A percentile compares a stretch with the other conserved stretches of the same genome.
Evolutionary conservation across 2,113 vertebrate species (phyloP).

Genomic region (Cyprinodon brontotheroides): DNA sequence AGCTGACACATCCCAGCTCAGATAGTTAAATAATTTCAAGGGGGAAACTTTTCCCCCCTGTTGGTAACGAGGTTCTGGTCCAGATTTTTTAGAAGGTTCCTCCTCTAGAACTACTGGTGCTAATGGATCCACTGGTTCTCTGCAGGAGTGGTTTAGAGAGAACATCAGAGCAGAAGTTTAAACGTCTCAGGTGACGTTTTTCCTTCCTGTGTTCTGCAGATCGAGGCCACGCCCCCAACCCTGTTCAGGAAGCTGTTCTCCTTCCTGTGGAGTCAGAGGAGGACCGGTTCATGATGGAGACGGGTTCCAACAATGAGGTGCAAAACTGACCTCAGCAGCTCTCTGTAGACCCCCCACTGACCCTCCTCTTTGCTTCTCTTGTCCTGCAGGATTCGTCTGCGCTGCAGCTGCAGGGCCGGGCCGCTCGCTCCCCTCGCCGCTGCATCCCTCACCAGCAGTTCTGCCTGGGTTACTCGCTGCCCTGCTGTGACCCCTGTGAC

Average conservation of each 20-base stretch:
- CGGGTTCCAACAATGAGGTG: slow-evolving; percentile 73
- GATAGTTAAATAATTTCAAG: no score
- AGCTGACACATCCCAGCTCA: slow-evolving; percentile 9
- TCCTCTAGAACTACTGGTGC: neutral
- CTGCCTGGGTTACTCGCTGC: slow-evolving; percentile 89
- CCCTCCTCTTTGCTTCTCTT: neutral
- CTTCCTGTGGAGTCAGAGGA: slow-evolving; percentile 73
- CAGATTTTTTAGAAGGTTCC: no score
- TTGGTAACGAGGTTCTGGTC: no score
- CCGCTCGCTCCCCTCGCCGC: slow-evolving; percentile 86
- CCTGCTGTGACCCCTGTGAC: slow-evolving; percentile 93
- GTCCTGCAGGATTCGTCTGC: slow-evolving; percentile 70
- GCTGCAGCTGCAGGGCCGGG: slow-evolving; percentile 76
- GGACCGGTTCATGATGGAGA: slow-evolving; percentile 78
- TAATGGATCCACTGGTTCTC: neutral
- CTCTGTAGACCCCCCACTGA: neutral
- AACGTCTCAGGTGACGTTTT: accelerated
- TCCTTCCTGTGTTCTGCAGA: slow-evolving; percentile 33
- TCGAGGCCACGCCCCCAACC: slow-evolving; percentile 58
- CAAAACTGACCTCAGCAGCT: neutral
- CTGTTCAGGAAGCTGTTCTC: slow-evolving; percentile 62
- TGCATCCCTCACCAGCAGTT: slow-evolving; percentile 92
- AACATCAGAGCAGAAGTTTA: neutral
- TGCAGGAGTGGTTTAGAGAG: neutral
- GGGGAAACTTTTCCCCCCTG: no score